A percentile compares a stretch with the other conserved stretches of the same genome.
These are phyloP conservation scores for Platycheirus albimanus DNA, from an alignment of 2,888 invertebrate species.

Conservation along the genomic window DNA sequence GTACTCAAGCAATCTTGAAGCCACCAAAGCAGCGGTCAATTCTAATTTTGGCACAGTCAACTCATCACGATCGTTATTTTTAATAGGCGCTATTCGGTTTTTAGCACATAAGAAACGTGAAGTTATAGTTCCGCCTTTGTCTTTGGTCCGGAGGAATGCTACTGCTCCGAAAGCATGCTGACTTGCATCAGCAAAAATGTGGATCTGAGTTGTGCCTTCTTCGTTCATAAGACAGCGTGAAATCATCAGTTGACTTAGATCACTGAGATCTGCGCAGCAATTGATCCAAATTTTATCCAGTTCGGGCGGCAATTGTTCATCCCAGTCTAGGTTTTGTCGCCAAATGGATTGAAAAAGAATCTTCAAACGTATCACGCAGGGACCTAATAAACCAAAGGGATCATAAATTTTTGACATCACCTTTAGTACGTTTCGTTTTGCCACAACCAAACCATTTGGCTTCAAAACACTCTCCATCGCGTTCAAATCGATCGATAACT, in stretches of 20 bases:
- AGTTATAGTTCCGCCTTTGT: background rate
- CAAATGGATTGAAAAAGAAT: slow-evolving; percentile 38
- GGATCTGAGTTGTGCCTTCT: too few species aligned
- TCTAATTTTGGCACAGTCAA: slow-evolving; percentile 22
- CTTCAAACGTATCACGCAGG: slow-evolving; percentile 25
- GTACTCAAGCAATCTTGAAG: slow-evolving; percentile 26
- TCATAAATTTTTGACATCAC: slow-evolving; percentile 39
- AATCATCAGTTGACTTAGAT: too few species aligned
- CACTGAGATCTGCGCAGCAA: too few species aligned
- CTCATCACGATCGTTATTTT: too few species aligned
- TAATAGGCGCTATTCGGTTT: slow-evolving; percentile 17
- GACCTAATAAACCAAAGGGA: slow-evolving; percentile 39
- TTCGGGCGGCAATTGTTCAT: slow-evolving; percentile 12
- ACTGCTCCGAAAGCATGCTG: too few species aligned
- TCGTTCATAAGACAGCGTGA: too few species aligned
- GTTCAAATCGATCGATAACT: slow-evolving; percentile 30
- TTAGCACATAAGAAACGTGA: slow-evolving; percentile 18
- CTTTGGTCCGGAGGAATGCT: too few species aligned
- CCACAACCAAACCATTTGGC: slow-evolving; percentile 1
- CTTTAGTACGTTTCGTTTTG: too few species aligned
- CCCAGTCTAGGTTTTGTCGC: slow-evolving; percentile 32
- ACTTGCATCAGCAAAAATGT: too few species aligned
- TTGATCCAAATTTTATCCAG: slow-evolving; percentile 18
- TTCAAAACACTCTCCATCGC: slow-evolving; percentile 5
- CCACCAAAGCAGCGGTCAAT: too few species aligned